A percentile compares a stretch with the other conserved stretches of the same genome.
phyloP scores from a whole-genome alignment of 1,140 invertebrate species.

The Drosophila watanabei region DNA sequence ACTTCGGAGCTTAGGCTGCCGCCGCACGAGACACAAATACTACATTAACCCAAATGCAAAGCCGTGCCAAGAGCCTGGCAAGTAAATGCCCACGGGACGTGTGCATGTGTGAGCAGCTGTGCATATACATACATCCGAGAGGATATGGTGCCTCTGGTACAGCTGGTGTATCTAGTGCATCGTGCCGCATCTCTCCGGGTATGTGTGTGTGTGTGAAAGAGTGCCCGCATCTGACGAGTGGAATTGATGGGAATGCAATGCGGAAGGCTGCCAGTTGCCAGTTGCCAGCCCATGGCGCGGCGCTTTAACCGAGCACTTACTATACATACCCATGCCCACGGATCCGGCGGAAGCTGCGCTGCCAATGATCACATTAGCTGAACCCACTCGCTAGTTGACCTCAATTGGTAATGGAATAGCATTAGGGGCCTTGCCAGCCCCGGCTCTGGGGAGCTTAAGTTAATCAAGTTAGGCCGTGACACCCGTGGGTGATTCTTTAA shows the following conservation, averaged over 20 bases:
- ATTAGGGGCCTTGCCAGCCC: slow-evolving; percentile 11
- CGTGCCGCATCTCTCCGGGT: not conserved
- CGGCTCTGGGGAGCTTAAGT: slow-evolving; percentile 3
- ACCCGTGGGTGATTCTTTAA: not conserved
- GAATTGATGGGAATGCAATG: slow-evolving; percentile 49
- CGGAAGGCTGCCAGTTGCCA: slow-evolving; percentile 40
- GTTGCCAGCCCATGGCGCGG: slow-evolving; percentile 26
- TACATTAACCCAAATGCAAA: slow-evolving; percentile 83
- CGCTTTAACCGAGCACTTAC: slow-evolving; percentile 40
- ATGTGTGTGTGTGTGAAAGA: slow-evolving; percentile 18
- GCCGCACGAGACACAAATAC: slow-evolving; percentile 75
- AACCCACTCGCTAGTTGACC: slow-evolving; percentile 34
- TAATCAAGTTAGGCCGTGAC: slow-evolving; percentile 19
- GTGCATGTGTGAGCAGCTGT: slow-evolving; percentile 38
- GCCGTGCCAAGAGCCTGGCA: slow-evolving; percentile 77
- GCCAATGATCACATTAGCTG: slow-evolving; percentile 42
- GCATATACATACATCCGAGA: slow-evolving; percentile 5
- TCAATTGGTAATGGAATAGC: slow-evolving; percentile 37
- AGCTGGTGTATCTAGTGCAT: slow-evolving; percentile 13
- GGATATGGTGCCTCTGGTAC: not conserved
- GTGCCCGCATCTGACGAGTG: slow-evolving; percentile 47
- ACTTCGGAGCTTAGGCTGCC: slow-evolving; percentile 30
- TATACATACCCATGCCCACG: slow-evolving; percentile 20
- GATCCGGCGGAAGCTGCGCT: slow-evolving; percentile 18
- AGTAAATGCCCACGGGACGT: slow-evolving; percentile 68